Percentiles rank a stretch among this genome's conserved stretches.
Evolutionary conservation across 1,140 invertebrate genomes (phyloP).

Genomic region (Trichomalopsis sarcophagae): DNA sequence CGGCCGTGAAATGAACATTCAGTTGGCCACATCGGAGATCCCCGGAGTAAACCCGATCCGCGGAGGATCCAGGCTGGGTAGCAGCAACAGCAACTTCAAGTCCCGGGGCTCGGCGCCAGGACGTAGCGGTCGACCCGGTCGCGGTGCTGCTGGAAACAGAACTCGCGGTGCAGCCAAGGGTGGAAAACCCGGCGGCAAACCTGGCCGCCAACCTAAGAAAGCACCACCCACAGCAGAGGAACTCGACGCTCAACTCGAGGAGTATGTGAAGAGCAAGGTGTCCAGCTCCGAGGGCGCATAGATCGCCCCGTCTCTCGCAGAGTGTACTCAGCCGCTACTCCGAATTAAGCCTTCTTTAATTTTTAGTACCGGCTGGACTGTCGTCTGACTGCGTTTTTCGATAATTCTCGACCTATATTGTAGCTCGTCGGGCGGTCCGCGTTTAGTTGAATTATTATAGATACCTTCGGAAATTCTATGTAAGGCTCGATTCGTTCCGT

Average conservation of each 20-base stretch:
- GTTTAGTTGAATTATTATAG: neutral
- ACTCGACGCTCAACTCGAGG: constrained; percentile 94
- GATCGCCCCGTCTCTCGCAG: neutral
- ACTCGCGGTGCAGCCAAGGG: constrained; percentile 13
- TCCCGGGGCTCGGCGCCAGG: neutral
- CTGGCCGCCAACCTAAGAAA: constrained; percentile 50
- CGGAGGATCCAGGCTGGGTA: constrained; percentile 64
- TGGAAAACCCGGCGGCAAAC: neutral
- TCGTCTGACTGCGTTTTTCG: neutral
- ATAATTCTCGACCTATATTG: neutral
- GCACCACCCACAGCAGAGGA: constrained; percentile 90
- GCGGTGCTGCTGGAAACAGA: constrained; percentile 12
- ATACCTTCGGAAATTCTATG: neutral
- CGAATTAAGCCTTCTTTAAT: too few species aligned
- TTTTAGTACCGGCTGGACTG: neutral
- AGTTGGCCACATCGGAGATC: constrained; percentile 88
- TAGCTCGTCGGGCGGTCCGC: neutral
- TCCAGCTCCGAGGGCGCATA: constrained; percentile 46
- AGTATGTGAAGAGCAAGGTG: constrained; percentile 84
- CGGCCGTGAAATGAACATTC: constrained; percentile 95
- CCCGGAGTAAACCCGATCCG: constrained; percentile 68
- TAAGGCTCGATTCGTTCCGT: neutral
- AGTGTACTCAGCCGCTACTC: too few species aligned
- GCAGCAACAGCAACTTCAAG: constrained; percentile 53
- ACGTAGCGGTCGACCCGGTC: constrained; percentile 2